Percentiles rank a stretch among this genome's conserved stretches.
These are phyloP conservation scores for Megaceryle maxima DNA, from an alignment of 2,113 vertebrate genomes.

Conservation along the genomic window DNA sequence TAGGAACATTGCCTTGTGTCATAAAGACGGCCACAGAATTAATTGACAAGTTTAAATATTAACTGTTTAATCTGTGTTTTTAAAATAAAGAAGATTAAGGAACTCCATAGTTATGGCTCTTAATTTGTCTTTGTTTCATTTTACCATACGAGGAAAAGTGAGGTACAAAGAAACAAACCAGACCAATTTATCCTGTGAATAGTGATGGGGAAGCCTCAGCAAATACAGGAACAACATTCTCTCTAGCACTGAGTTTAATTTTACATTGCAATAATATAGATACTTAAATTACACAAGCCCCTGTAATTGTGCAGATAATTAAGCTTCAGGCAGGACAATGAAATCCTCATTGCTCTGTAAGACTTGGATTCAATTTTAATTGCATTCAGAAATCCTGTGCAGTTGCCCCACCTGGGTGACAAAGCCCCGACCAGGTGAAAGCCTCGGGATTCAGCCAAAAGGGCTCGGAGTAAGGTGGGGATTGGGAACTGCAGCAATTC, in stretches of 20 bases:
- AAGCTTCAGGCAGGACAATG: background rate
- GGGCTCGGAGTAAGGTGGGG: background rate
- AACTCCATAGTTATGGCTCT: background rate
- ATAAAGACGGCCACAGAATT: background rate
- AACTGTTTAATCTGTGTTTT: background rate
- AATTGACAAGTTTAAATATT: background rate
- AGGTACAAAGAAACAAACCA: background rate
- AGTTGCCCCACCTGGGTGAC: background rate
- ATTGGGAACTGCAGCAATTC: background rate
- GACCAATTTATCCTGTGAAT: background rate
- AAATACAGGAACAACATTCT: background rate
- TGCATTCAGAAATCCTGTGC: background rate
- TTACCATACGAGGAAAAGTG: background rate
- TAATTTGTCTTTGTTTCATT: background rate
- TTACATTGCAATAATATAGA: background rate
- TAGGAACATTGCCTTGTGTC: background rate
- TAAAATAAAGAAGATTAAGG: background rate
- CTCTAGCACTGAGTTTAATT: background rate
- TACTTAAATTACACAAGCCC: background rate
- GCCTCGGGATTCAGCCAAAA: background rate
- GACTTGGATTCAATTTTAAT: background rate
- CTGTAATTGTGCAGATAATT: background rate
- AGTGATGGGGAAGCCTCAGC: background rate
- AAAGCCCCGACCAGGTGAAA: background rate
- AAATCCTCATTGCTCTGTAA: background rate